A percentile compares a stretch with the other conserved stretches of the same genome.
Evolutionary conservation across 2,113 vertebrate species (phyloP).

Genomic region (Centropristis striata): DNA sequence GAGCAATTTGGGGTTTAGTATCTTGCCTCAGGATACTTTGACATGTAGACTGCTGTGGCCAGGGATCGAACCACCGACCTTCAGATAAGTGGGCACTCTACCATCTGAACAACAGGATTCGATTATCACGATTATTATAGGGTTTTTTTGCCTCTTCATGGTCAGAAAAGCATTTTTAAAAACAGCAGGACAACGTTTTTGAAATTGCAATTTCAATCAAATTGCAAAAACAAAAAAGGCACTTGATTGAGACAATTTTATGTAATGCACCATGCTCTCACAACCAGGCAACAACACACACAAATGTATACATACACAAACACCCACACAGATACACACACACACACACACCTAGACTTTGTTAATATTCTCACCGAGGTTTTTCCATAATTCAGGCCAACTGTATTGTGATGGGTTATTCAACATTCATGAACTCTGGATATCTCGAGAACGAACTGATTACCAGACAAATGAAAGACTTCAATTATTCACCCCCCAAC

Average conservation of each 20-base stretch:
- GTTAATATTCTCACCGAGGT: constrained; percentile 97
- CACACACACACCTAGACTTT: constrained; percentile 83
- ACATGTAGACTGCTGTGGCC: too few relatives aligned
- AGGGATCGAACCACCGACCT: too few relatives aligned
- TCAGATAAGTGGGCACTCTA: too few relatives aligned
- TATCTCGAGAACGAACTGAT: constrained; percentile 99
- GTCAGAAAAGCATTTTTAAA: too few relatives aligned
- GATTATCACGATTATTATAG: too few relatives aligned
- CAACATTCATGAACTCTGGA: constrained; percentile 99
- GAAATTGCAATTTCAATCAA: too few relatives aligned
- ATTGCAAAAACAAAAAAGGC: too few relatives aligned
- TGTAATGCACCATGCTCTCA: constrained; percentile 21
- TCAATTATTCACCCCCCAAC: constrained; percentile 96
- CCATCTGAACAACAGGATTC: too few relatives aligned
- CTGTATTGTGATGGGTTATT: constrained; percentile 99
- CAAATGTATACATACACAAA: constrained; percentile 56
- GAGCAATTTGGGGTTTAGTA: too few relatives aligned
- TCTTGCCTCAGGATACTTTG: too few relatives aligned
- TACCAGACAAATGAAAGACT: constrained; percentile 99
- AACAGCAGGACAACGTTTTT: too few relatives aligned
- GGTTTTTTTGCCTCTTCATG: too few relatives aligned
- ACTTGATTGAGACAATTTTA: neutral
- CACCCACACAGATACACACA: constrained; percentile 64
- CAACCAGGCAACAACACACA: constrained; percentile 48
- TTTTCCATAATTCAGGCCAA: constrained; percentile 99